Conservation (phyloP, 2,113 vertebrate genomes). For the Anthoscopus minutus region DNA sequence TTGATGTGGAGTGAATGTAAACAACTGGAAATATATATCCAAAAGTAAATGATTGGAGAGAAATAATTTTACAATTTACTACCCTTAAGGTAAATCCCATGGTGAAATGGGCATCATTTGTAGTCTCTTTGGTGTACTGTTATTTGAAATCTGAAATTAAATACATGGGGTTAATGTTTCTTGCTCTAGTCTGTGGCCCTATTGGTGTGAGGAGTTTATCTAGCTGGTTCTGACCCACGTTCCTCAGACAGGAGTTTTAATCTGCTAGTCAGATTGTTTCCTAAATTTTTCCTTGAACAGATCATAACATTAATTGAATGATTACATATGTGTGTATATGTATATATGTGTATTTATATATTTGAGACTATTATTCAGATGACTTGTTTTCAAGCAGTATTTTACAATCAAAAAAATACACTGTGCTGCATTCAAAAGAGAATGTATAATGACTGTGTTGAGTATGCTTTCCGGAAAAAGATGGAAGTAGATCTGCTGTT, state of each 20-base stretch:
- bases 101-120: not conserved
- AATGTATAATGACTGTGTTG: not conserved
- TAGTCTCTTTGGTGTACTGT: constrained; percentile 11
- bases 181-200: not conserved
- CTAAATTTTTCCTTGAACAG: not conserved
- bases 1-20: not conserved
- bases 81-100: not conserved
- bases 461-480: not conserved
- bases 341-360: constrained; percentile 18
- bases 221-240: not conserved
- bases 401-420: constrained; percentile 34
- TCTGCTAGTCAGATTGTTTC: constrained; percentile 41
- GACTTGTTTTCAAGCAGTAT: not conserved
- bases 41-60: not conserved
- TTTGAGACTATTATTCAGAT: not conserved
- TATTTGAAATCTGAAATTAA: constrained; percentile 14
- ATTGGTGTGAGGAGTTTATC: not conserved
- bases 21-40: not conserved
- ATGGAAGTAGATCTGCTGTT: not conserved
- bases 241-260: not conserved
- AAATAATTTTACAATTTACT: not conserved
- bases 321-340: not conserved
- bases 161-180: not conserved
- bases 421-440: constrained; percentile 14
- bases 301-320: constrained; percentile 1